Evolutionary conservation across 2,113 vertebrate genomes (phyloP).

Genomic region (Phycodurus eques): DNA sequence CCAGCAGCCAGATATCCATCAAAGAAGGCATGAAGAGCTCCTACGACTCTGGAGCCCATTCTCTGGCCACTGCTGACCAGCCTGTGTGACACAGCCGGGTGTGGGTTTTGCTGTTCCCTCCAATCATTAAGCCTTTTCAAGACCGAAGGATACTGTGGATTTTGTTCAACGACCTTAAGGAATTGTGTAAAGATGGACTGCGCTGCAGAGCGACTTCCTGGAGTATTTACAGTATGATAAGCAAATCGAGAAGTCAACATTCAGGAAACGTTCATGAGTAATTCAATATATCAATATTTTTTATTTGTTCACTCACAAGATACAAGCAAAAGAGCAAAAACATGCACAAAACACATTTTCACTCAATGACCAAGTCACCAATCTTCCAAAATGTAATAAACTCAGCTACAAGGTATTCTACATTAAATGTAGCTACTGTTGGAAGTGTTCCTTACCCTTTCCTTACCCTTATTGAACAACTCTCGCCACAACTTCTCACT

Average conservation of each 20-base stretch:
- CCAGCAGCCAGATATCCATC: slow-evolving; percentile 60
- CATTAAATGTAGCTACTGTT: too few species aligned
- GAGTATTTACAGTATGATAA: background rate
- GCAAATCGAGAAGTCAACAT: background rate
- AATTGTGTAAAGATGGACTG: background rate
- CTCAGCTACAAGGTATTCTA: background rate
- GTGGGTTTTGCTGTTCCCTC: background rate
- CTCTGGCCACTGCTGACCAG: slow-evolving; percentile 46
- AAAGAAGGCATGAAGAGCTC: slow-evolving; percentile 56
- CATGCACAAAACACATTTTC: background rate
- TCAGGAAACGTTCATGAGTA: background rate
- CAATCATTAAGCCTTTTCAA: background rate
- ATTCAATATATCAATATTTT: too few species aligned
- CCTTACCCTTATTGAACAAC: too few species aligned
- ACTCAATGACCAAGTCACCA: background rate
- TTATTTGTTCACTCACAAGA: background rate
- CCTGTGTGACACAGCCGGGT: slow-evolving; percentile 20
- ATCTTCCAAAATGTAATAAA: background rate
- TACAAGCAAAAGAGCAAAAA: background rate
- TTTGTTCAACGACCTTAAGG: slow-evolving; percentile 6
- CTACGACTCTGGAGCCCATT: slow-evolving; percentile 64
- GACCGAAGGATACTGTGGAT: slow-evolving; percentile 1
- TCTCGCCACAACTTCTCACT: too few species aligned
- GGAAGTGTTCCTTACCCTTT: too few species aligned
- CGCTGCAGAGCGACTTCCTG: background rate